Conservation (phyloP, 2,888 invertebrate genomes). For the Drosophila suboccidentalis region DNA sequence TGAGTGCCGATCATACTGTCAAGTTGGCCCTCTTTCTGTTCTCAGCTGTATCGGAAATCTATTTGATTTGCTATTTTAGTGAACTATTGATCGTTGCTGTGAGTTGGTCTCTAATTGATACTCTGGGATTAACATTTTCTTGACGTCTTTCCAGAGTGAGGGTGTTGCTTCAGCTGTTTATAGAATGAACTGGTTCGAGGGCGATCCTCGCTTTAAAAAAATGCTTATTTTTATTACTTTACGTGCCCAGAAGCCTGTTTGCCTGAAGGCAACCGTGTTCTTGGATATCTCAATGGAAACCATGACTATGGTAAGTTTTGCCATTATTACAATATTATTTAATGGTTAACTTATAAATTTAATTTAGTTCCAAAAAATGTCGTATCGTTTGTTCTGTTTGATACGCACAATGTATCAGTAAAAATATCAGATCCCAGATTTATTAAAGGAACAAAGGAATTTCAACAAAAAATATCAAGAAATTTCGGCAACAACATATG, state of each 20-base stretch:
- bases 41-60: conserved; percentile 41
- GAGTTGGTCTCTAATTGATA: neutral
- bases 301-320: conserved; percentile 65
- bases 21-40: conserved; percentile 66
- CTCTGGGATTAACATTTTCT: neutral
- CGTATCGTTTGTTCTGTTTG: conserved; percentile 72
- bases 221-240: conserved; percentile 64
- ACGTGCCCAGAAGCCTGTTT: conserved; percentile 69
- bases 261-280: conserved; percentile 68
- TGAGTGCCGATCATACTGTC: conserved; percentile 44
- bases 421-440: neutral
- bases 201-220: conserved; percentile 60
- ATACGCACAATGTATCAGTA: conserved; percentile 76
- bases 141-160: conserved; percentile 51
- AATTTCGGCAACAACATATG: neutral
- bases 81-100: conserved; percentile 39
- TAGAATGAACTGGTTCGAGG: conserved; percentile 57
- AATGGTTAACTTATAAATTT: neutral
- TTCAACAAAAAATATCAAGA: neutral
- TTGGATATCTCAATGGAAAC: conserved; percentile 71
- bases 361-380: conserved; percentile 64
- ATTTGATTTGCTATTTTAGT: conserved; percentile 51
- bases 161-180: conserved; percentile 59
- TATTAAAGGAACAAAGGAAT: neutral
- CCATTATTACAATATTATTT: neutral